phyloP scores from a whole-genome alignment of 37 sponge, comb jelly and placozoan genomes.

The Tethya wilhelma region DNA sequence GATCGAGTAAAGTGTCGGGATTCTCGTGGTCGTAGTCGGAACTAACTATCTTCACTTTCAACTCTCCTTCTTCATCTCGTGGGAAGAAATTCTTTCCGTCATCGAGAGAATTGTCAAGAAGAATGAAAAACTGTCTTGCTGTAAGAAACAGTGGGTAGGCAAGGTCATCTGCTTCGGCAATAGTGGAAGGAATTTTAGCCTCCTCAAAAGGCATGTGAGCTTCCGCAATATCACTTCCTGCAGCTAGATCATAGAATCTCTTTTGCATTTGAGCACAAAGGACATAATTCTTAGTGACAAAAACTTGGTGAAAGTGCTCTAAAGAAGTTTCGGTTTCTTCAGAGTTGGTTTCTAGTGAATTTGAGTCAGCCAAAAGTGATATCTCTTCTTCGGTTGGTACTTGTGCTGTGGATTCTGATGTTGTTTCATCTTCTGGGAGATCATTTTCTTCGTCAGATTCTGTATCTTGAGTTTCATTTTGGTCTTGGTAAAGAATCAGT shows the following conservation, averaged over 20 bases:
- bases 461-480: background rate
- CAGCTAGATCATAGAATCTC: constrained; percentile 70
- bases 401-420: background rate
- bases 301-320: constrained; percentile 80
- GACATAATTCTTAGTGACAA: constrained; percentile 83
- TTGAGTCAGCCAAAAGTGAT: background rate
- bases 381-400: constrained; percentile 7
- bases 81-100: constrained; percentile 44
- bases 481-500: background rate
- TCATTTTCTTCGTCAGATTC: background rate
- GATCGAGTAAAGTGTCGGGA: constrained; percentile 37
- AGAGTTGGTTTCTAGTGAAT: background rate
- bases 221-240: background rate
- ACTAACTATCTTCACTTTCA: constrained; percentile 45
- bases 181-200: background rate
- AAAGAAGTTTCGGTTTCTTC: too few relatives aligned
- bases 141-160: constrained; percentile 82
- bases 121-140: constrained; percentile 63
- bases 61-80: constrained; percentile 32
- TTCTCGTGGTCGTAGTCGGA: constrained; percentile 55
- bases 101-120: constrained; percentile 74
- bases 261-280: constrained; percentile 75
- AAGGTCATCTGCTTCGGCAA: constrained; percentile 22
- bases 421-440: background rate
- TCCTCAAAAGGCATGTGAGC: constrained; percentile 40